A percentile compares a stretch with the other conserved stretches of the same genome.
phyloP scores from a whole-genome alignment of 2,888 invertebrate species.

The Dicroscelio sp. region DNA sequence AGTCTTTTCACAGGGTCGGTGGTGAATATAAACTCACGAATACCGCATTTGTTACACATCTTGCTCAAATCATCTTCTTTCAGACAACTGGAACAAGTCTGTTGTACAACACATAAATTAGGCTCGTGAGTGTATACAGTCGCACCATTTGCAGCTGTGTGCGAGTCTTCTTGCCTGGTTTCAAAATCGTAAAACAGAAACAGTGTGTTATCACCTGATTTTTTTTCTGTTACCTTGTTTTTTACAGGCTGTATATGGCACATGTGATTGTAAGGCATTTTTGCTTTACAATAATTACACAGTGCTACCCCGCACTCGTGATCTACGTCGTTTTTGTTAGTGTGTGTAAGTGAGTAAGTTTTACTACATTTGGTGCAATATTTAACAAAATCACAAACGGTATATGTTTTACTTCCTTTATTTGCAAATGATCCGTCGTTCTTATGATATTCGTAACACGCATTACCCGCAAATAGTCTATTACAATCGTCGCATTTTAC shows the following conservation, averaged over 20 bases:
- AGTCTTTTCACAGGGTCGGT: background rate
- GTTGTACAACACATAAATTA: background rate
- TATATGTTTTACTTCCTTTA: background rate
- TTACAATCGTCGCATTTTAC: background rate
- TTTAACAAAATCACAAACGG: background rate
- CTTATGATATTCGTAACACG: background rate
- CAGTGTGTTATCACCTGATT: background rate
- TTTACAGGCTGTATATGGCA: background rate
- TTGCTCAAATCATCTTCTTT: background rate
- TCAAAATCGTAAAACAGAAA: conserved; percentile 28
- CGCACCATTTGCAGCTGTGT: too few relatives aligned
- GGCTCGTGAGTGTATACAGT: background rate
- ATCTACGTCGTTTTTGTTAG: too few relatives aligned
- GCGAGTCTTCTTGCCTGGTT: background rate
- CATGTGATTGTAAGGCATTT: background rate
- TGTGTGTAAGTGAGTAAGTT: too few relatives aligned
- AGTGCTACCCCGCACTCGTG: too few relatives aligned
- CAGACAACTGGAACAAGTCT: background rate
- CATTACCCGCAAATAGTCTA: background rate
- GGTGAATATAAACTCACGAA: background rate
- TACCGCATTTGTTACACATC: background rate
- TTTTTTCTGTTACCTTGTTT: background rate
- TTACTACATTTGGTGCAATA: too few relatives aligned
- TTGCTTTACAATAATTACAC: background rate
- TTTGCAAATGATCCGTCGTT: background rate